Percentiles rank a stretch among this genome's conserved stretches.
These are phyloP conservation scores for Centropus bengalensis DNA, from an alignment of 2,113 vertebrate species.

Conservation along the genomic window DNA sequence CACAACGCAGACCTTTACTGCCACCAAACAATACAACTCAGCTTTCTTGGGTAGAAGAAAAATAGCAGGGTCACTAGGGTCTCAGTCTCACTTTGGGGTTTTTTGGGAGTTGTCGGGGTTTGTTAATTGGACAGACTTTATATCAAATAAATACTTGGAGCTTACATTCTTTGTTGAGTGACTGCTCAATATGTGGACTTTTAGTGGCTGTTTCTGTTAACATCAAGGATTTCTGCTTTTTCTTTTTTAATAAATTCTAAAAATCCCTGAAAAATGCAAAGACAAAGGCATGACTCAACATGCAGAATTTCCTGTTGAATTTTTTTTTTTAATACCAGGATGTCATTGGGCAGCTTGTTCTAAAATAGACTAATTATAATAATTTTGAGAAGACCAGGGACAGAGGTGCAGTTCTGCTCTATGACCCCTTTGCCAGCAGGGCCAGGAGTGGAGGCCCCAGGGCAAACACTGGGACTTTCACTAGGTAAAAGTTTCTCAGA, in stretches of 20 bases:
- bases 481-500: neutral
- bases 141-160: neutral
- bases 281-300: constrained; percentile 64
- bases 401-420: neutral
- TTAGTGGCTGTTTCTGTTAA: neutral
- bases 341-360: constrained; percentile 37
- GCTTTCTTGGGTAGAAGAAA: neutral
- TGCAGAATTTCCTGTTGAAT: constrained; percentile 53
- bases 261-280: constrained; percentile 61
- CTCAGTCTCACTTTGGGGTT: neutral
- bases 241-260: constrained; percentile 29
- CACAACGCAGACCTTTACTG: neutral
- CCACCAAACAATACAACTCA: neutral
- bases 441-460: neutral
- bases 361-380: constrained; percentile 39
- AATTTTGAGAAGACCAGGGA: neutral
- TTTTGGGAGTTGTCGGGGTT: neutral
- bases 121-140: neutral
- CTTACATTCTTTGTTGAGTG: neutral
- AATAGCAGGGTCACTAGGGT: accelerated
- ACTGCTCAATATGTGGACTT: neutral
- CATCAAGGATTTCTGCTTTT: constrained; percentile 33
- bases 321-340: constrained; percentile 35
- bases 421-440: neutral
- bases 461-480: neutral